Conservation (phyloP, 2,113 vertebrate genomes). For the Pantherophis guttatus region DNA sequence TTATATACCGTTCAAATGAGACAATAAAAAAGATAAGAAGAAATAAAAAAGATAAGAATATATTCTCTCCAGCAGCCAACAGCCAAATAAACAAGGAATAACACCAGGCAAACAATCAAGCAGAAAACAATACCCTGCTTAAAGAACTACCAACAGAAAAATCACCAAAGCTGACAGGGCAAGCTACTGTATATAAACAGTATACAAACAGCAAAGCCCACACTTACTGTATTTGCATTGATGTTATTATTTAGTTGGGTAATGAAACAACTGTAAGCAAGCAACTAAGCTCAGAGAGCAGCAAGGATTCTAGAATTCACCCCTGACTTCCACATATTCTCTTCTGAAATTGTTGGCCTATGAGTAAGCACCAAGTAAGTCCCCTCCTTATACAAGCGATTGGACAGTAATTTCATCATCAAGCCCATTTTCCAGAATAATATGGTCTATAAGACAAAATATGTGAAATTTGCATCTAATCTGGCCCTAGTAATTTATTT, state of each 20-base stretch:
- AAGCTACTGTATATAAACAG: background rate
- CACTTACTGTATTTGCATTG: background rate
- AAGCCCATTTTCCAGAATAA: background rate
- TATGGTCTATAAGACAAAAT: background rate
- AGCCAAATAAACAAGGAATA: background rate
- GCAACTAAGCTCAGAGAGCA: background rate
- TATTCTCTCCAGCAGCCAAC: background rate
- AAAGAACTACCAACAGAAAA: background rate
- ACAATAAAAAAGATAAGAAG: background rate
- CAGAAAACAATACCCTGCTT: background rate
- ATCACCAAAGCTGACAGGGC: background rate
- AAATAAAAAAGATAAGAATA: background rate
- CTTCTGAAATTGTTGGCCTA: background rate
- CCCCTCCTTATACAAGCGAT: background rate
- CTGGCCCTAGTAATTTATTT: background rate
- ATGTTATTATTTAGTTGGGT: background rate
- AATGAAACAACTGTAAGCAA: background rate
- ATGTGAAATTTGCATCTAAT: background rate
- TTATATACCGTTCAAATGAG: background rate
- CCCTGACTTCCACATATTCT: background rate
- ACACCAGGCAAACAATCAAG: background rate
- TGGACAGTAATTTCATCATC: background rate
- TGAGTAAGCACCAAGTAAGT: background rate
- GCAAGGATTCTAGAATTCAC: background rate
- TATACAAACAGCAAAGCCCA: background rate